Percentiles rank a stretch among this genome's conserved stretches.
phyloP scores from a whole-genome alignment of 2,113 vertebrate species.

The Forbesichthys agassizii region DNA sequence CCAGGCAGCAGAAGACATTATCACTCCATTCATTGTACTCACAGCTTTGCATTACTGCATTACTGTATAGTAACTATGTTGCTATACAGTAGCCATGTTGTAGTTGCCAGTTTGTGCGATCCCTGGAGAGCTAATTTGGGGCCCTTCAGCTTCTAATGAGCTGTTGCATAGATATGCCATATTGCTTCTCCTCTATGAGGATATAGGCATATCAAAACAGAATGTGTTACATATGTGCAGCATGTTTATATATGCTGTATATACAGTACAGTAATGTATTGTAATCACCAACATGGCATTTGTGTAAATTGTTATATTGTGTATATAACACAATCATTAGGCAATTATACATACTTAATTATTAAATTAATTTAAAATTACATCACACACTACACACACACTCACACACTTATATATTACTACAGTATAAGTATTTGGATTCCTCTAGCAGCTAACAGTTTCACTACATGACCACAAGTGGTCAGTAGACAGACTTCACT shows the following conservation, averaged over 20 bases:
- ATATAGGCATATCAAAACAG: constrained; percentile 50
- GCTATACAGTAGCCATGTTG: constrained; percentile 17
- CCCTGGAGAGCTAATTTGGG: constrained; percentile 65
- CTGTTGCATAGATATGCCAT: constrained; percentile 48
- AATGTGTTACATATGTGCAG: constrained; percentile 16
- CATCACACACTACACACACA: too few species aligned
- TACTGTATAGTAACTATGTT: too few species aligned
- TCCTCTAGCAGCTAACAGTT: background rate
- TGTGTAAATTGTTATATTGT: too few species aligned
- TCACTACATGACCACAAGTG: constrained; percentile 51
- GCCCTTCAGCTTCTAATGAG: constrained; percentile 60
- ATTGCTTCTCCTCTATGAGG: constrained; percentile 47
- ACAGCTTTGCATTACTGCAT: too few species aligned
- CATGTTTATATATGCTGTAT: too few species aligned
- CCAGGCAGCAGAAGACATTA: constrained; percentile 26
- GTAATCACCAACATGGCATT: too few species aligned
- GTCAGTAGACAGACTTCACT: constrained; percentile 55
- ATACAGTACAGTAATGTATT: too few species aligned
- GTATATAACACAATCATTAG: too few species aligned
- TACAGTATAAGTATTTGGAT: background rate
- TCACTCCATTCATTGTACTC: background rate
- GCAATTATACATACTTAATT: too few species aligned
- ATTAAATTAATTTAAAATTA: too few species aligned
- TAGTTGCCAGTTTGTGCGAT: constrained; percentile 37
- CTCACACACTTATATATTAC: background rate